Evolutionary conservation across 2,888 invertebrate genomes (phyloP).

Genomic region (Macrophya annulata): DNA sequence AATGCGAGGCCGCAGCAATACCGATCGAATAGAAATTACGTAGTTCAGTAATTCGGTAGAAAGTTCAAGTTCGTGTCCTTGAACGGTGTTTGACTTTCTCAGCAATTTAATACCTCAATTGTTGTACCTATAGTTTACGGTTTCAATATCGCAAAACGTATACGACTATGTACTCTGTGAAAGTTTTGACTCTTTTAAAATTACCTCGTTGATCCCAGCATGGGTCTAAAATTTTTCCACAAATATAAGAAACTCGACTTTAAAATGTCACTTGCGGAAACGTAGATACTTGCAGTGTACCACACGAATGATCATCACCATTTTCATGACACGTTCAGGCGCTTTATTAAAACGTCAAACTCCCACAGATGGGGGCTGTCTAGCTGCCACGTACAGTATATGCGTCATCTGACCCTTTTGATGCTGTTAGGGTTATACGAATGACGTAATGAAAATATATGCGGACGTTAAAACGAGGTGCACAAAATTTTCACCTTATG

Average conservation of each 20-base stretch:
- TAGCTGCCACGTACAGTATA: not conserved
- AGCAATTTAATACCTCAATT: not conserved
- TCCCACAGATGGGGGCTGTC: not conserved
- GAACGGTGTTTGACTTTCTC: not conserved
- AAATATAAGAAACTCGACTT: not conserved
- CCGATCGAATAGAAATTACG: slow-evolving; percentile 4
- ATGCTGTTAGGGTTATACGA: not conserved
- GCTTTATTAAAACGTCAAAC: slow-evolving; percentile 24
- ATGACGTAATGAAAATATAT: slow-evolving; percentile 8
- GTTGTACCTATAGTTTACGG: not conserved
- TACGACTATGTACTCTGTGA: not conserved
- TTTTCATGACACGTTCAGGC: not conserved
- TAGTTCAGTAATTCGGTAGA: not conserved
- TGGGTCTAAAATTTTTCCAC: not conserved
- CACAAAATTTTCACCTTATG: not conserved
- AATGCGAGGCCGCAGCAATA: not conserved
- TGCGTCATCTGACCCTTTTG: not conserved
- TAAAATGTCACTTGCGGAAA: not conserved
- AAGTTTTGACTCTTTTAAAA: not conserved
- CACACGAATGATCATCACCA: not conserved
- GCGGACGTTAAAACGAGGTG: not conserved
- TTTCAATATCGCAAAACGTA: not conserved
- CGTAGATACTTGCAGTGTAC: not conserved
- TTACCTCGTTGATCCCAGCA: not conserved
- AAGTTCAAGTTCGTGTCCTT: slow-evolving; percentile 17